These are phyloP conservation scores for Lordiphosa stackelbergi DNA, from an alignment of 1,140 invertebrate genomes.

Conservation along the genomic window DNA sequence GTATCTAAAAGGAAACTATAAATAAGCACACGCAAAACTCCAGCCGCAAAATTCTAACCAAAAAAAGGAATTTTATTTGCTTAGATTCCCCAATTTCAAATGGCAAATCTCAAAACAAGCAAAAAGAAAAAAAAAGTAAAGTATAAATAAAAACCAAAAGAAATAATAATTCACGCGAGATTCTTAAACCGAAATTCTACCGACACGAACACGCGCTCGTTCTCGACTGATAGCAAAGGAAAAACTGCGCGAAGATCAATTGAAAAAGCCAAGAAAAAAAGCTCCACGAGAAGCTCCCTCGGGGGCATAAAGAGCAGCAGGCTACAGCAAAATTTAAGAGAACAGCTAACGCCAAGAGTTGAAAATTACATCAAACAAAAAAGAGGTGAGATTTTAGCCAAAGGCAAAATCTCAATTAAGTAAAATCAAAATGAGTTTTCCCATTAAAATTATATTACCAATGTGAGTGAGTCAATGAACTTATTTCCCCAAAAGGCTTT, in stretches of 20 bases:
- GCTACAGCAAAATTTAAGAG: constrained; percentile 24
- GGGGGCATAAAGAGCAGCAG: constrained; percentile 11
- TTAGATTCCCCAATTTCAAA: constrained; percentile 38
- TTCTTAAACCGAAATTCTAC: constrained; percentile 20
- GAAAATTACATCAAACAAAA: too few relatives aligned
- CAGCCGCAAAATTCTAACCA: constrained; percentile 31
- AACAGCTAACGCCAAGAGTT: neutral
- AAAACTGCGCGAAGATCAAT: constrained; percentile 55
- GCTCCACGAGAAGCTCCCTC: constrained; percentile 37
- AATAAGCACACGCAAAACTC: constrained; percentile 56
- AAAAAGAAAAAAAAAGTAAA: constrained; percentile 23
- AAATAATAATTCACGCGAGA: constrained; percentile 9
- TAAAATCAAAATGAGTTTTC: constrained; percentile 51
- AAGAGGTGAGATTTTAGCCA: constrained; percentile 1
- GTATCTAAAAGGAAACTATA: constrained; percentile 41
- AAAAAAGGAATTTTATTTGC: constrained; percentile 16
- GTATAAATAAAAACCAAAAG: neutral
- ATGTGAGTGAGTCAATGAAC: constrained; percentile 50
- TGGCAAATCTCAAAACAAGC: constrained; percentile 38
- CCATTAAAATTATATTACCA: constrained; percentile 53
- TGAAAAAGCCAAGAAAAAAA: constrained; percentile 27
- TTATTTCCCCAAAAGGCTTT: constrained; percentile 13
- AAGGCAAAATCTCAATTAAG: constrained; percentile 40
- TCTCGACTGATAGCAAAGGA: constrained; percentile 54
- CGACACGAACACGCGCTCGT: constrained; percentile 38